Evolutionary conservation across 2,797 vertebrate genomes (phyloP).

Genomic region (Australoheros facetus): DNA sequence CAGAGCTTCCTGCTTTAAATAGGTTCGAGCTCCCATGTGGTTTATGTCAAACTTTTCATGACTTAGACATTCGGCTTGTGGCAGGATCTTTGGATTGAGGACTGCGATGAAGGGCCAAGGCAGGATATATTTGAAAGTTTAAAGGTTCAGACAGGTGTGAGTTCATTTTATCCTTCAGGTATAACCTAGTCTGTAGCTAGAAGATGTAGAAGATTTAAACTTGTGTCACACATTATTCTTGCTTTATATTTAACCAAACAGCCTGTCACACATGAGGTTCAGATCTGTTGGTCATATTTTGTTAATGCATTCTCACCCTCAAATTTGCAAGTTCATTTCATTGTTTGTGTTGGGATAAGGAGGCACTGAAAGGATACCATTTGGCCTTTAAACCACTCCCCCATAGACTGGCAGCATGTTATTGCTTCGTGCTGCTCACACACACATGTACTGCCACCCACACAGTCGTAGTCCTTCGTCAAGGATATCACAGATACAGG

Average conservation of each 20-base stretch:
- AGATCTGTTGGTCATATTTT: background rate
- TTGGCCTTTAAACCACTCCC: conserved; percentile 48
- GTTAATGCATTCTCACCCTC: background rate
- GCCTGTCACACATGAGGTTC: background rate
- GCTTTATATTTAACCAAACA: background rate
- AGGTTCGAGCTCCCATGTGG: conserved; percentile 70
- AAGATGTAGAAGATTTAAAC: background rate
- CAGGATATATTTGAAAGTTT: background rate
- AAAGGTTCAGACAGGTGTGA: background rate
- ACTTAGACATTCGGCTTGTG: conserved; percentile 54
- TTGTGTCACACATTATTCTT: background rate
- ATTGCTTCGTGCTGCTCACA: conserved; percentile 38
- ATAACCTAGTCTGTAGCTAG: fast-evolving
- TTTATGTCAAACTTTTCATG: conserved; percentile 67
- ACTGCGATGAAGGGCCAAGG: background rate
- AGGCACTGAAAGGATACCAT: background rate
- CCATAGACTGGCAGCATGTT: conserved; percentile 19
- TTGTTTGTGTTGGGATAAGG: conserved; percentile 1
- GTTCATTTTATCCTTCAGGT: background rate
- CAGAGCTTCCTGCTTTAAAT: conserved; percentile 79
- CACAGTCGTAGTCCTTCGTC: background rate
- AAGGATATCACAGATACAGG: conserved; percentile 22
- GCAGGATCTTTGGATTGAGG: conserved; percentile 18
- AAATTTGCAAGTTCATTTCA: background rate
- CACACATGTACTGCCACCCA: conserved; percentile 1